Conservation (phyloP, 2,888 invertebrate species). For the Eretmocerus hayati region DNA sequence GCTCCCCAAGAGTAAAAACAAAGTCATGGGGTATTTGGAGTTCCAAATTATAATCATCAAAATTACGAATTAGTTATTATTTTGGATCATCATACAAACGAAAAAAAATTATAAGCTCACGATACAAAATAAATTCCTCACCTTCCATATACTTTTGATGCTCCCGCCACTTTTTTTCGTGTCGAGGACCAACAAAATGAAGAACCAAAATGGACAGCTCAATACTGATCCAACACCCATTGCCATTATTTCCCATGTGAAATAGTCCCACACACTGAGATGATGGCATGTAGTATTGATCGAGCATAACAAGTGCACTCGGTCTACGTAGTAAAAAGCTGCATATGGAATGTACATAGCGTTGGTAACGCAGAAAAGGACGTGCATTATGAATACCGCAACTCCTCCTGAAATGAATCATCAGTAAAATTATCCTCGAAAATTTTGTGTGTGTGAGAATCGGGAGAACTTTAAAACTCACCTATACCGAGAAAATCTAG, state of each 20-base stretch:
- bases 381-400: conserved; percentile 63
- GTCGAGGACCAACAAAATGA: conserved; percentile 59
- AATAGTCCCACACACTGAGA: conserved; percentile 60
- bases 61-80: no score
- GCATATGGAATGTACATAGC: conserved; percentile 80
- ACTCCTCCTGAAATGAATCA: conserved; percentile 51
- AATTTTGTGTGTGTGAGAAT: not conserved
- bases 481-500: conserved; percentile 67
- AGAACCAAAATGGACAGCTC: conserved; percentile 63
- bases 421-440: not conserved
- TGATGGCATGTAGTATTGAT: conserved; percentile 62
- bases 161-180: conserved; percentile 61
- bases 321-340: conserved; percentile 72
- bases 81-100: not conserved
- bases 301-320: conserved; percentile 66
- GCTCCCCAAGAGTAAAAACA: no score
- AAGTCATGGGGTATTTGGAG: not conserved
- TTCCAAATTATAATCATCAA: no score
- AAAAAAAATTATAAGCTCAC: conserved; percentile 31
- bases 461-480: conserved; percentile 36
- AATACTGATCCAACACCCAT: conserved; percentile 60
- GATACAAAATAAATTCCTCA: no score
- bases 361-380: conserved; percentile 65
- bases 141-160: conserved; percentile 51
- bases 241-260: conserved; percentile 65